Percentiles rank a stretch among this genome's conserved stretches.
phyloP scores from a whole-genome alignment of 1,140 invertebrate species.

The Ceratitis capitata region DNA sequence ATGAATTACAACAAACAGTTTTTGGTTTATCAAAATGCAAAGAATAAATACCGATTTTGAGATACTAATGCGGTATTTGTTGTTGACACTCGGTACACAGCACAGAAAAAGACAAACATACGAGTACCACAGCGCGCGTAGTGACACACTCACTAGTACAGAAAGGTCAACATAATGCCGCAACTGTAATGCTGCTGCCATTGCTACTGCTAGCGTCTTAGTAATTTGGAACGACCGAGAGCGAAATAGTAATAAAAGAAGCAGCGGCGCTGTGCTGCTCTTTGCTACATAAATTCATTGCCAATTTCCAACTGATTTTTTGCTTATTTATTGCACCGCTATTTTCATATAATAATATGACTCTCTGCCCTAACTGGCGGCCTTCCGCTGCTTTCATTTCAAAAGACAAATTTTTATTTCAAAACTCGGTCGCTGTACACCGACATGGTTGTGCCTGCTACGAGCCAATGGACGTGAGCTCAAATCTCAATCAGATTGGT shows the following conservation, averaged over 20 bases:
- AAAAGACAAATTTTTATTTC: no score
- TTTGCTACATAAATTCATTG: not conserved
- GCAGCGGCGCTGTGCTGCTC: not conserved
- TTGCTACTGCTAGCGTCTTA: not conserved
- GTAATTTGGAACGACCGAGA: not conserved
- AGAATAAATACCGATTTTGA: not conserved
- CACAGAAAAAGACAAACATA: not conserved
- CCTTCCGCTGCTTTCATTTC: no score
- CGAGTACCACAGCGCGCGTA: not conserved
- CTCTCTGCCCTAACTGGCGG: constrained; percentile 25
- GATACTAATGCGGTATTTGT: constrained; percentile 16
- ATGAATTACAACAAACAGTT: not conserved
- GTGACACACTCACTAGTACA: not conserved
- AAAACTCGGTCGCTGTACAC: no score
- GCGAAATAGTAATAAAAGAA: no score
- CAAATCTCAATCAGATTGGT: no score
- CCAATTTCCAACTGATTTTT: constrained; percentile 21
- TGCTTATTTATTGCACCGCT: not conserved
- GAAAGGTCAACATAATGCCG: not conserved
- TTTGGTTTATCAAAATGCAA: not conserved
- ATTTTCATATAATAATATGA: not conserved
- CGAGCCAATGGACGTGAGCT: no score
- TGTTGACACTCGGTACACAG: not conserved
- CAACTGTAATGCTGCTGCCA: no score
- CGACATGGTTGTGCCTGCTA: no score